Percentiles rank a stretch among this genome's conserved stretches.
Evolutionary conservation across 2,797 vertebrate species (phyloP).

Genomic region (Denticeps clupeoides): DNA sequence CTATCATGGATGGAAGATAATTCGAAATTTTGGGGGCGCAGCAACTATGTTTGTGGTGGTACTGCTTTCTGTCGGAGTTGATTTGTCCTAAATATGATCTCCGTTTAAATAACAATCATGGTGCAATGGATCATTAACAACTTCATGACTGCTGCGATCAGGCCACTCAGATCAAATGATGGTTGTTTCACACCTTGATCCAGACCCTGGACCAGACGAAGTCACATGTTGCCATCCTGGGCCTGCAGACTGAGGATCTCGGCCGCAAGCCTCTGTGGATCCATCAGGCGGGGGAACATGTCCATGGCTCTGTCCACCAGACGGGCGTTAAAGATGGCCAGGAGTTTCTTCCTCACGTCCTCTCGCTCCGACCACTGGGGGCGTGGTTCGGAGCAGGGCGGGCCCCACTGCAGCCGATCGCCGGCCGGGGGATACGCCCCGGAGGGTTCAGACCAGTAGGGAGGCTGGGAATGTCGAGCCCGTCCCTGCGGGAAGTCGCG

Average conservation of each 20-base stretch:
- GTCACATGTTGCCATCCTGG: slow-evolving; percentile 30
- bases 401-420: neutral
- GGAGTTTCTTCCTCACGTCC: slow-evolving; percentile 52
- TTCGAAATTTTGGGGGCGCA: too few relatives aligned
- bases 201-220: neutral
- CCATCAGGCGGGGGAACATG: slow-evolving; percentile 47
- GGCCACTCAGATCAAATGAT: too few relatives aligned
- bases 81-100: too few relatives aligned
- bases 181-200: too few relatives aligned
- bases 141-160: too few relatives aligned
- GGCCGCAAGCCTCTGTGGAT: slow-evolving; percentile 50
- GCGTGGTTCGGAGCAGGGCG: neutral
- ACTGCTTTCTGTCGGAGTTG: too few relatives aligned
- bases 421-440: neutral
- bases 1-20: too few relatives aligned
- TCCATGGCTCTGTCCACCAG: slow-evolving; percentile 58
- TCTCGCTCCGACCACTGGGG: slow-evolving; percentile 29
- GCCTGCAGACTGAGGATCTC: slow-evolving; percentile 55
- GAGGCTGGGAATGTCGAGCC: slow-evolving; percentile 17
- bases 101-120: too few relatives aligned
- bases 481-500: slow-evolving; percentile 28
- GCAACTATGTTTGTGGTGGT: too few relatives aligned
- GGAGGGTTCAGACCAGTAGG: slow-evolving; percentile 42
- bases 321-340: slow-evolving; percentile 51
- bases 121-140: too few relatives aligned